phyloP scores from a whole-genome alignment of 1,140 invertebrate species.

The Papilio helenus region DNA sequence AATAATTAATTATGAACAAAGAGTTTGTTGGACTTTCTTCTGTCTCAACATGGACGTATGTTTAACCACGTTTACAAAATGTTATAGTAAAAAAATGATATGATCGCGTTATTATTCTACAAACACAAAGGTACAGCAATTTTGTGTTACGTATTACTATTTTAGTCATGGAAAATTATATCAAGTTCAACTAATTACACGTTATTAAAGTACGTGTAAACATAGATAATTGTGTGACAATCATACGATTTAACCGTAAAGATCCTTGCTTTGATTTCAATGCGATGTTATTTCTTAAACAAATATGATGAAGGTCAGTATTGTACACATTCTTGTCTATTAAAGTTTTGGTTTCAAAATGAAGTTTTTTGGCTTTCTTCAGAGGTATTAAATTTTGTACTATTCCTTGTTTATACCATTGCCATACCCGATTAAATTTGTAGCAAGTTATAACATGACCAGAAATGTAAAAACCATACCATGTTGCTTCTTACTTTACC shows the following conservation, averaged over 20 bases:
- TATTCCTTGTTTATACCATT: no score
- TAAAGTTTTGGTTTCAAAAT: no score
- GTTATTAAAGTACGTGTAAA: constrained; percentile 7
- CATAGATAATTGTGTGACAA: constrained; percentile 12
- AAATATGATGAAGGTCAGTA: no score
- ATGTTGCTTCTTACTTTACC: not conserved
- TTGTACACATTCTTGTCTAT: no score
- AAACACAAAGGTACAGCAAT: constrained; percentile 13
- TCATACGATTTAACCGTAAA: not conserved
- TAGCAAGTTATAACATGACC: no score
- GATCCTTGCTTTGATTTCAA: not conserved
- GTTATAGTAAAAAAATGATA: not conserved
- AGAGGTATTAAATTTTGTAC: no score
- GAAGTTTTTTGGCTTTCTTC: no score
- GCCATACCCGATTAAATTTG: no score
- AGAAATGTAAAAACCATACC: no score
- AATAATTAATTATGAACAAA: not conserved
- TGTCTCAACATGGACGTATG: not conserved
- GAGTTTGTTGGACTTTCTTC: not conserved
- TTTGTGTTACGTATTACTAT: constrained; percentile 9
- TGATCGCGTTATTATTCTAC: not conserved
- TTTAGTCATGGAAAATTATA: constrained; percentile 31
- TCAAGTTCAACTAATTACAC: constrained; percentile 7
- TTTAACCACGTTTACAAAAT: not conserved
- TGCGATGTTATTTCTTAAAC: no score